These are phyloP conservation scores for Gymnoscopelus microlampas DNA, from an alignment of 2,797 vertebrate species.

Conservation along the genomic window DNA sequence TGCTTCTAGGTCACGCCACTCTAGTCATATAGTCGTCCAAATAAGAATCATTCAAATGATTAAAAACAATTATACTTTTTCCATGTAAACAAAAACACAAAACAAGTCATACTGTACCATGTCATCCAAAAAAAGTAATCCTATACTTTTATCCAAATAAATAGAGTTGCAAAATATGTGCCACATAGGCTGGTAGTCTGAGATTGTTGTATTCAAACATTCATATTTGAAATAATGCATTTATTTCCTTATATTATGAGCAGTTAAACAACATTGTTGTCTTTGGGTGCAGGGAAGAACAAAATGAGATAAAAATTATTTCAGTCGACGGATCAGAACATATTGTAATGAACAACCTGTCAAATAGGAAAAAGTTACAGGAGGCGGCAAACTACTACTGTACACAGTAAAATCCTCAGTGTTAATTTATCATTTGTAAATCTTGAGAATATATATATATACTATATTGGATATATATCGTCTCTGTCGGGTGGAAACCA, in stretches of 20 bases:
- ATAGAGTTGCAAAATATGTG: not conserved
- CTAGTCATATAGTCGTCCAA: too few relatives aligned
- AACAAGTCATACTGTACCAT: too few relatives aligned
- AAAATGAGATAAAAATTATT: not conserved
- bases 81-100: too few relatives aligned
- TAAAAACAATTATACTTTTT: too few relatives aligned
- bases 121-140: not conserved
- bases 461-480: too few relatives aligned
- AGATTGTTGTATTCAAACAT: slow-evolving; percentile 20
- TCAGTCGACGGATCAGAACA: not conserved
- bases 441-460: too few relatives aligned
- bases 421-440: too few relatives aligned
- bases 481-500: not conserved
- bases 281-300: slow-evolving; percentile 10
- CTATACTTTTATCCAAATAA: not conserved
- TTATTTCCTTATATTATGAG: slow-evolving; percentile 27
- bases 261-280: slow-evolving; percentile 13
- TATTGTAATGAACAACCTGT: not conserved
- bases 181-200: not conserved
- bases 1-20: too few relatives aligned
- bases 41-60: too few relatives aligned
- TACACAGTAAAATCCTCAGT: too few relatives aligned
- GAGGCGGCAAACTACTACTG: too few relatives aligned
- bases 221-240: slow-evolving; percentile 9
- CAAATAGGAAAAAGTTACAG: not conserved